Base-by-base conservation (phyloP, 2,888 invertebrate species). In the Zhengitettix transpicula region DNA sequence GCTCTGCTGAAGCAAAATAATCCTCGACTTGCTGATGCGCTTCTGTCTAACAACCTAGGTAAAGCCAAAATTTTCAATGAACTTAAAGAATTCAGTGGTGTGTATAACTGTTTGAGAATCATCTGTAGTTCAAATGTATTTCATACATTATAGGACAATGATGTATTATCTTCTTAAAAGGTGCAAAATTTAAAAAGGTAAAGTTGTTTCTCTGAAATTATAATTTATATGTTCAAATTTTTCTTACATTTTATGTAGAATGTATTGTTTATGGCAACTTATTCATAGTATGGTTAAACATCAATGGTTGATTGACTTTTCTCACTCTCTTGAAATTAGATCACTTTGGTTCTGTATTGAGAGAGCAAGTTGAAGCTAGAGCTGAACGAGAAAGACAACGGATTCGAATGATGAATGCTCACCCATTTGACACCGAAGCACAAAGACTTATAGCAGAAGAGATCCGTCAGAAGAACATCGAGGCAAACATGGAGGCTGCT, bases 401-500 rank as follows among this genome's bases (percentile, higher is more conserved):
- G 69, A 77, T 91, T 58, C 83, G 89, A 68, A 88, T 97, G 84
- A 81, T 96, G 77, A 87, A 86, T 68, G 92, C 95, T 0, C 90
- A 96, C 77, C 96, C 96, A 0, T 96, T 97, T 71, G 95, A 96
- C 74, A 87, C 91, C 0, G 95, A 95, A 72, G 92, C 95, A 0
- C 98, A 98, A 73, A 80, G 88, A 63, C 80, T 94, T 69, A 97
- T 98, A 66, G 96, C 95, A 7, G 95, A 96, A 71, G 94, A 96
- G 75, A 98, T 98, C 64, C 81, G 88, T 67, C 92, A 89, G 69
- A 90, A 95, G 71, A 98, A 98, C 73, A 94, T 98, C 64, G 93
- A 97, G 73, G 91, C 93, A 0, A 97, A 97, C 70, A 97, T 98
- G 96, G 94, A 97, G 71, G 93, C 94, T 1, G 98, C 98, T 0